These are phyloP conservation scores for Drosophila nigrodunni DNA, from an alignment of 1,140 invertebrate species.

Conservation along the genomic window DNA sequence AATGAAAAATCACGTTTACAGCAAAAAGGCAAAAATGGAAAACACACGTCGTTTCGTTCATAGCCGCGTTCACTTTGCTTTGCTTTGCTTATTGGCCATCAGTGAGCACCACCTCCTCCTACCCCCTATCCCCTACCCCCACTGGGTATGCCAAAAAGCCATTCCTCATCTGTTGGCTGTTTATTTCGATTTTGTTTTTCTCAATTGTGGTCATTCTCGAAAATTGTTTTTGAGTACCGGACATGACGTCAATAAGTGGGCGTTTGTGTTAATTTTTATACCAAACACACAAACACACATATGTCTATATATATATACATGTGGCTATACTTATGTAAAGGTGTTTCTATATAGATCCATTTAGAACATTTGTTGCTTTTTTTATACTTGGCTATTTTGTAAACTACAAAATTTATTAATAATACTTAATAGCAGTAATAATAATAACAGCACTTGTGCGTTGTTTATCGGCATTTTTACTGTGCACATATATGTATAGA, in stretches of 20 bases:
- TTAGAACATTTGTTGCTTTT: constrained; percentile 32
- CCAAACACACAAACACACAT: constrained; percentile 40
- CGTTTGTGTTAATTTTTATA: constrained; percentile 81
- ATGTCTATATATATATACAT: neutral
- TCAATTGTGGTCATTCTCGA: constrained; percentile 82
- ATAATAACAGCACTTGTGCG: constrained; percentile 65
- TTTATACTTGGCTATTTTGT: constrained; percentile 35
- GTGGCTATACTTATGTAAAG: constrained; percentile 36
- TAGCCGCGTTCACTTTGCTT: constrained; percentile 51
- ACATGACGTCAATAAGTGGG: constrained; percentile 83
- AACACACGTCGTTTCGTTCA: constrained; percentile 24
- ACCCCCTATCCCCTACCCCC: neutral
- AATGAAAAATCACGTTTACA: constrained; percentile 60
- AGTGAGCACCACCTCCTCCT: constrained; percentile 23
- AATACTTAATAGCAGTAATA: constrained; percentile 47
- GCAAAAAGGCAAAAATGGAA: constrained; percentile 33
- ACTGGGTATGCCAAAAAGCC: neutral
- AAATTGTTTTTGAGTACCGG: constrained; percentile 83
- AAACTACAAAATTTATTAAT: constrained; percentile 55
- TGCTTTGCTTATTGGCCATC: constrained; percentile 72
- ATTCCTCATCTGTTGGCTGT: constrained; percentile 53
- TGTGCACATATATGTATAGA: neutral
- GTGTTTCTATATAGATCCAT: constrained; percentile 40
- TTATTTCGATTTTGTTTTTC: constrained; percentile 82
- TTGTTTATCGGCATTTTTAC: constrained; percentile 57